A percentile compares a stretch with the other conserved stretches of the same genome.
phyloP scores from a whole-genome alignment of 2,797 vertebrate species.

The Acropternis orthonyx region DNA sequence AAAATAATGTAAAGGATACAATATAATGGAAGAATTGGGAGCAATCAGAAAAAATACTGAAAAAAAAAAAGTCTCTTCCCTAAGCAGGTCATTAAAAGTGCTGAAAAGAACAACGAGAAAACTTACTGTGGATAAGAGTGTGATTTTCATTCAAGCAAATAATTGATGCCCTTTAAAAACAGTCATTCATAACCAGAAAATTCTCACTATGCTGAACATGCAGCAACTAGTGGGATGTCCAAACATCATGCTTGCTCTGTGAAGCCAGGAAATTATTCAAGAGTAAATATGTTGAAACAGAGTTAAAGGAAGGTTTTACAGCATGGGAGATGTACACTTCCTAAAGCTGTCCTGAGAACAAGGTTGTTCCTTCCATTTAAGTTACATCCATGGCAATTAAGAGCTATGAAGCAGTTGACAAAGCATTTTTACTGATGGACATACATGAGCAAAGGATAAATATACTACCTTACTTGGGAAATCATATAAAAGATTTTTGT shows the following conservation, averaged over 20 bases:
- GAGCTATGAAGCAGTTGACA: neutral
- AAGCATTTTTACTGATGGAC: neutral
- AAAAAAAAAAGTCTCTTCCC: neutral
- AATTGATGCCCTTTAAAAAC: conserved; percentile 9
- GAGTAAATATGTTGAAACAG: neutral
- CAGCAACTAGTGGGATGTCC: neutral
- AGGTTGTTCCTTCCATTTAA: neutral
- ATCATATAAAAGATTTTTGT: neutral
- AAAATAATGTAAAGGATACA: neutral
- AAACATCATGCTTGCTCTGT: neutral
- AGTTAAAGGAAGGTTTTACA: neutral
- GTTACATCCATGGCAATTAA: neutral
- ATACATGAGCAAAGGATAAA: neutral
- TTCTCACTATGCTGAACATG: neutral
- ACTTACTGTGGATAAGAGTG: neutral
- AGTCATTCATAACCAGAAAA: neutral
- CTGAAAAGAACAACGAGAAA: neutral
- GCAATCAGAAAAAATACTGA: neutral
- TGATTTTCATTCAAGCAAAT: neutral
- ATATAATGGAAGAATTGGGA: neutral
- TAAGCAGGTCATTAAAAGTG: neutral
- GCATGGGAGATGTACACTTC: neutral
- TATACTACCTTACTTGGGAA: neutral
- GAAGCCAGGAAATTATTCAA: neutral
- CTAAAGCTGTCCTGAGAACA: neutral